phyloP scores from a whole-genome alignment of 2,113 vertebrate genomes.

The Pomatostomus ruficeps region DNA sequence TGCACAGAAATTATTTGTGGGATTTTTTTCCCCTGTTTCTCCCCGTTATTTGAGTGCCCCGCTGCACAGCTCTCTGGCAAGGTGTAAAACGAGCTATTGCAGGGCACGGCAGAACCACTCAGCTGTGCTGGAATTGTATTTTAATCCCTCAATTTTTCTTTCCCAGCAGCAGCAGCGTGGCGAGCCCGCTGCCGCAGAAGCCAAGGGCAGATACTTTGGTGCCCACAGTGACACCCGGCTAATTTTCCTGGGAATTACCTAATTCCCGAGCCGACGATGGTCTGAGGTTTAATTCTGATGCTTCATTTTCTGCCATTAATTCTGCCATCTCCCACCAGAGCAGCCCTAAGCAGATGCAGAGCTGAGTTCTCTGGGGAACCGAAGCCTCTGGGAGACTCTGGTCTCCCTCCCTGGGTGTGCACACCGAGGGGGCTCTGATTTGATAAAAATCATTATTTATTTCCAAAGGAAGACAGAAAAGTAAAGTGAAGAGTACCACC shows the following conservation, averaged over 20 bases:
- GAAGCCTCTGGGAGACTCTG: neutral
- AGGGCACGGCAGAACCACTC: neutral
- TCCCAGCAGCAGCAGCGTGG: neutral
- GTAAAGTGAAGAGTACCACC: no score
- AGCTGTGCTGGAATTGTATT: neutral
- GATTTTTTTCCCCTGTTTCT: neutral
- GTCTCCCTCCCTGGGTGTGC: neutral
- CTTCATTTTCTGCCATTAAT: neutral
- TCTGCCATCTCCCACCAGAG: neutral
- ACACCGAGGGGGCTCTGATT: neutral
- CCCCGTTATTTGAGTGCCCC: neutral
- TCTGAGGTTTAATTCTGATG: neutral
- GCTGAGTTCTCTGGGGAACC: neutral
- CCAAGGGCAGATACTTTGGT: neutral
- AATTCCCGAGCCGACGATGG: neutral
- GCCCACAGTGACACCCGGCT: neutral
- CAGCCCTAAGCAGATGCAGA: neutral
- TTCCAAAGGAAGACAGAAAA: neutral
- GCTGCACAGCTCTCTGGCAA: neutral
- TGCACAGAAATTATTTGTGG: accelerated
- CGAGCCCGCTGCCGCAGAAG: neutral
- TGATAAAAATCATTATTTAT: neutral
- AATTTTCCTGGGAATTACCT: neutral
- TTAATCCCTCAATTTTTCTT: neutral
- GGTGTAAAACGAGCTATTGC: accelerated